Evolutionary conservation across 2,888 invertebrate genomes (phyloP), one percentile per base, ranked within the genome.

Genomic region (Cartodere bifasciata): DNA sequence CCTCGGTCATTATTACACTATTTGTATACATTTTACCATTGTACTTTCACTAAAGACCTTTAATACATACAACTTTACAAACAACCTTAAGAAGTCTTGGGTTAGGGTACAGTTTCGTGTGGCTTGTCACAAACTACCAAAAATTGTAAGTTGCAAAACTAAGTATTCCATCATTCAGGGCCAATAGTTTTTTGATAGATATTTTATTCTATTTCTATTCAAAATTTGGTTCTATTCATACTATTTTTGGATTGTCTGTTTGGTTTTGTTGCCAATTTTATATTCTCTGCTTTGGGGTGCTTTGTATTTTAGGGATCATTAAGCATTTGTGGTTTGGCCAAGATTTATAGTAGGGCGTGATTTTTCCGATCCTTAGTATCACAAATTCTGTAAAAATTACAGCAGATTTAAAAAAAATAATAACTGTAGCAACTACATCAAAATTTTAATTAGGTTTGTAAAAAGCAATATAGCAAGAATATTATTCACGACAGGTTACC

Each of bases 1-100:
- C 53, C 46, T 47, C 49, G 46, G 52, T 56, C 52, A 56, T 56
- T 56, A 56, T 53, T 49, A 48, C 49, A 50, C 53, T 56, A 56
- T 56, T 55, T 55, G 55, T 56, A 56, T 53, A 56, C 55, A 55
- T 45, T 46, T 42, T 40, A 33, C 43, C 39, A 51, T 56, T 56
- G 54, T 55, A 43, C 39, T 32, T 30, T 29, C 42, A 41, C 41
- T 48, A 50, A 52, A 48, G 43, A 43, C 44, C 40, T 47, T 42
- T 39, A 39, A 39, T 40, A 23, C 23, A 36, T 26, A 10, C 32
- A 20, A 16, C 32, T 29, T 7, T 7, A 23, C 7, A 12, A 23
- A 9, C 24, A 6, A 12, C 6, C 11, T 12, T 7, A 23, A 10
- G 12, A 10, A 10, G 6, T 9, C 10, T 9, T 10, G 12, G 7